These are phyloP conservation scores for Amphimallon solstitiale DNA, from an alignment of 2,888 invertebrate genomes.

Conservation along the genomic window DNA sequence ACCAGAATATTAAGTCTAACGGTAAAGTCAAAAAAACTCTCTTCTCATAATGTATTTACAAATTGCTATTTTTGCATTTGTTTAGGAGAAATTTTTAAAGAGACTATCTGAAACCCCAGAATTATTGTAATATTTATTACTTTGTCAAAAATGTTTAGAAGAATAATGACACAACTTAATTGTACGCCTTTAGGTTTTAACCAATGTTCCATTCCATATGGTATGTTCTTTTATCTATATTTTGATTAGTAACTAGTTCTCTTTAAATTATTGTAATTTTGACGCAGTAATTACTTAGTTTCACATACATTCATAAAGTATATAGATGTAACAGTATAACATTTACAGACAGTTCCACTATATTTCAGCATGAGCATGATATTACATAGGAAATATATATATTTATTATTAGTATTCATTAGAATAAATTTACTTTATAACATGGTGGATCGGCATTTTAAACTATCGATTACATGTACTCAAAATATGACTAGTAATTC, in stretches of 20 bases:
- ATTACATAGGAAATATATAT: background rate
- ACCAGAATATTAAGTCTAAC: no score
- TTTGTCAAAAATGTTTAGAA: background rate
- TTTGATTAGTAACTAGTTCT: slow-evolving; percentile 22
- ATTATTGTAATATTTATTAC: background rate
- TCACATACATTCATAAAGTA: slow-evolving; percentile 23
- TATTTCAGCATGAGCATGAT: slow-evolving; percentile 14
- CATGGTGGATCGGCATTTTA: no score
- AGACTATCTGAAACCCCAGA: no score
- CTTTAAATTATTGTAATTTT: slow-evolving; percentile 5
- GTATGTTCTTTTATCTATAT: slow-evolving; percentile 27
- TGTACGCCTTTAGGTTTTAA: slow-evolving; percentile 26
- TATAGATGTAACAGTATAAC: slow-evolving; percentile 32
- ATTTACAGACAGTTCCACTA: slow-evolving; percentile 2
- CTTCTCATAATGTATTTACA: no score
- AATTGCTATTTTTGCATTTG: no score
- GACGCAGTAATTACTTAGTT: slow-evolving; percentile 6
- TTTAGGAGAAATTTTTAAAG: no score
- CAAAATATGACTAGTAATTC: no score
- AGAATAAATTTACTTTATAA: no score
- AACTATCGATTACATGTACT: no score
- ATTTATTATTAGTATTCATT: no score
- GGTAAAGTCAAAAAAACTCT: no score
- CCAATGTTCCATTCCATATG: slow-evolving; percentile 34
- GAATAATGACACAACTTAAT: slow-evolving; percentile 19